phyloP scores from a whole-genome alignment of 2,113 vertebrate genomes.

The Dasyprocta punctata region DNA sequence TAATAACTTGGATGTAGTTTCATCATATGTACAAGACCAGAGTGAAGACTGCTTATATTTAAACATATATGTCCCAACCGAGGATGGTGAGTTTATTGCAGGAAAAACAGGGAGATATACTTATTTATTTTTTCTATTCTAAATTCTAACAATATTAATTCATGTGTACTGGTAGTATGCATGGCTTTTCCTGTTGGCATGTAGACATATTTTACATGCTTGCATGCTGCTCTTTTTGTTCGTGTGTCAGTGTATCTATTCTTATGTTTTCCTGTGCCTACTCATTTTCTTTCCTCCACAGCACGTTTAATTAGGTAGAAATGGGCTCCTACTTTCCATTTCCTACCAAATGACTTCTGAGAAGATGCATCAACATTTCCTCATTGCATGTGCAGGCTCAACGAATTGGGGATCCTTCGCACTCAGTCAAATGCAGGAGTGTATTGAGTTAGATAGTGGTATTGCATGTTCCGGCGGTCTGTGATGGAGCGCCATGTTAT shows the following conservation, averaged over 20 bases:
- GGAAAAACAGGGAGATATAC: slow-evolving; percentile 84
- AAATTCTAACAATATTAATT: slow-evolving; percentile 87
- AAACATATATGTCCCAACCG: slow-evolving; percentile 99
- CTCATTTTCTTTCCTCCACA: slow-evolving; percentile 84
- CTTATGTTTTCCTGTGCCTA: slow-evolving; percentile 80
- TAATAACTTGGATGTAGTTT: slow-evolving; percentile 97
- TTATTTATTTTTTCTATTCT: slow-evolving; percentile 84
- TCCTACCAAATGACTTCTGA: slow-evolving; percentile 89
- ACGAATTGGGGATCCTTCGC: slow-evolving; percentile 87
- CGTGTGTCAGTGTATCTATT: slow-evolving; percentile 83
- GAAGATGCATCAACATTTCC: slow-evolving; percentile 92
- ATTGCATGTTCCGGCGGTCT: slow-evolving; percentile 97
- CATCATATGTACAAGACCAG: slow-evolving; percentile 98
- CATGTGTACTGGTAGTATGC: slow-evolving; percentile 87
- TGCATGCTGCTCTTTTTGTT: slow-evolving; percentile 91
- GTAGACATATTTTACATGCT: slow-evolving; percentile 86
- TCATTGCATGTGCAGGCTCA: slow-evolving; percentile 95
- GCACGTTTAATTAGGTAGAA: slow-evolving; percentile 92
- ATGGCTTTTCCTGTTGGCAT: slow-evolving; percentile 93
- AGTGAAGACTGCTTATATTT: slow-evolving; percentile 99
- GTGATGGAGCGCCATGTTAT: slow-evolving; percentile 99
- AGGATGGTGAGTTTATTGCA: slow-evolving; percentile 98
- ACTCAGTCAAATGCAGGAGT: slow-evolving; percentile 87
- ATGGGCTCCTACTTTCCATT: slow-evolving; percentile 86
- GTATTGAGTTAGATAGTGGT: slow-evolving; percentile 89